Base-by-base conservation (phyloP, 2,797 vertebrate genomes). In the Telmatherina bonti region DNA sequence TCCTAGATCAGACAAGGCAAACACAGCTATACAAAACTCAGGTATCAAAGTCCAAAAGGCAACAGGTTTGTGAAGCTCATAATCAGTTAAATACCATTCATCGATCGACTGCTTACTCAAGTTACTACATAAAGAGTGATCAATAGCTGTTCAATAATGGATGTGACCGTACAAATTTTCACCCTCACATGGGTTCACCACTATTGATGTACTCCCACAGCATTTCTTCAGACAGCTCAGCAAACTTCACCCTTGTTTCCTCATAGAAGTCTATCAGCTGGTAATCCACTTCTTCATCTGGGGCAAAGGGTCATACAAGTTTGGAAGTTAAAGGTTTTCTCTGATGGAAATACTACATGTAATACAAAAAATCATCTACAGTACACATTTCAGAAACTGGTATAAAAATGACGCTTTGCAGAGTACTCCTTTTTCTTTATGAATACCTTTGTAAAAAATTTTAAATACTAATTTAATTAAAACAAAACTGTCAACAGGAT, bases 191-290 rank as follows among this genome's bases (percentile, higher is more conserved):
- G 67, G 97, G 97, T 85, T 99, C 98, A 65, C 98, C 98, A 0
- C 97, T 99, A 72, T 98, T 92, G 78, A 99, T 95, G 83, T 99
- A 99, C 1, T 99, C 97, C 97, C 97, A 97, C 0, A 99, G 92
- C 83, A 99, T 94, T 54, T 95, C 95, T 84, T 99, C 96, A 0
- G 98, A 98, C 31, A 99, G 93, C 54, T 96, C 94, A 16, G 97
- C 95, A 95, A 99, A 99, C 85, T 95, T 96, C 69, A 99, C 97
- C 85, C 93, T 95, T 10, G 98, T 99, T 90, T 99, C 98, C 93
- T 99, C 97, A n/a, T 95, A 94, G 93, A 99, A 99, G 57, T 94
- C 91, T 0, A 91, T 87, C 24, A 96, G 58, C 67, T 95, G 92
- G 36, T 93, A 93, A 51, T 96, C 91, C 53, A 95, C 91, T 52